Evolutionary conservation across 2,888 invertebrate species (phyloP), one percentile per base, ranked within the genome.

Genomic region (Campoplex nolae): DNA sequence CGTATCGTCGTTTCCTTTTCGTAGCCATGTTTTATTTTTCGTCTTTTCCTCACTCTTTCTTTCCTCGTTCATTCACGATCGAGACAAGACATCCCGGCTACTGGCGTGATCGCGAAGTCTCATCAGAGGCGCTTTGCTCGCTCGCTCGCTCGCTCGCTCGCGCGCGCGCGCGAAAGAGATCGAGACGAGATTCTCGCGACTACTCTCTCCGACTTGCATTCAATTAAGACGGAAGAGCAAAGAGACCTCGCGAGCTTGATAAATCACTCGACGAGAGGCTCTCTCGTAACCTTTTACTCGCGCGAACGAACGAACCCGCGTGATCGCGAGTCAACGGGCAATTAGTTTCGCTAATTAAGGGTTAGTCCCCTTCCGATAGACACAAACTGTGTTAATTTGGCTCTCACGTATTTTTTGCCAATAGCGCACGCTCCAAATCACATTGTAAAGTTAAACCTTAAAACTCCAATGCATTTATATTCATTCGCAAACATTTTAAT

Each of bases 341-440:
- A 93, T 93, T 93, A 92, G 92, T 90, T 91, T 89, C 84, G 88
- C 92, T 93, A 93, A 93, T 93, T 92, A 93, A 92, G 90, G 91
- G 93, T 92, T 91, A 90, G 89, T 90, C 90, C 89, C 89, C 71
- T 68, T 58, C 77, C 89, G 91, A 90, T 92, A 88, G 88, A 78
- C 83, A 93, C 91, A 58, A 78, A 91, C 92, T 90, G 91, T 91
- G 90, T 92, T 91, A 92, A 93, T 92, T 92, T 91, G 90, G 90
- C 89, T 90, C 89, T 89, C 90, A 88, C 90, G 87, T 84, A 86
- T 83, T 86, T 23, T 88, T 87, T 74, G 58, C 73, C 42, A 56
- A 73, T 81, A 70, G 28, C 11, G 81, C 67, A 77, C 35, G 38
- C 65, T 81, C 32, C 2, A 18, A 70, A 32, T 11, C 38, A 38